A percentile compares a stretch with the other conserved stretches of the same genome.
Conservation (phyloP, 2,888 invertebrate species). For the Crossocerus cetratus region DNA sequence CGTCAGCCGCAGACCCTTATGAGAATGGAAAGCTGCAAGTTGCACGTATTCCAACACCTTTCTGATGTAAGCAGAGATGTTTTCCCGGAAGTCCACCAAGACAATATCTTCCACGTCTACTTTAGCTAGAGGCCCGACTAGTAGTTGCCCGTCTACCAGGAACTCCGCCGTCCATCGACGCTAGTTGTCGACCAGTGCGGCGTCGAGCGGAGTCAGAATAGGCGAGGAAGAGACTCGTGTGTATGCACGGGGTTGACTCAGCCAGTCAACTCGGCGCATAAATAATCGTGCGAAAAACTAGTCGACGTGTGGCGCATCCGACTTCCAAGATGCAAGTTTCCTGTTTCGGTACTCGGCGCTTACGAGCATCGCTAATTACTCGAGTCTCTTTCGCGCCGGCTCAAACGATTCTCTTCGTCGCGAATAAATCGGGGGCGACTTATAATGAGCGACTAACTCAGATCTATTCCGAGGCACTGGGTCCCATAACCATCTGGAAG, state of each 20-base stretch:
- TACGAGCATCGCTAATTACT: constrained; percentile 47
- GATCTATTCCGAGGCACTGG: neutral
- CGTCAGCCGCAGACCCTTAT: too few relatives aligned
- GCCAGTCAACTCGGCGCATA: constrained; percentile 33
- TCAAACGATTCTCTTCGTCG: constrained; percentile 36
- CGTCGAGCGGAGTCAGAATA: constrained; percentile 1
- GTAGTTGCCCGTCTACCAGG: too few relatives aligned
- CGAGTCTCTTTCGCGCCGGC: constrained; percentile 31
- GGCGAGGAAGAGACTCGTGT: neutral
- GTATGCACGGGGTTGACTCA: constrained; percentile 5
- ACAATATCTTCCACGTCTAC: too few relatives aligned
- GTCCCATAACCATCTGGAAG: neutral
- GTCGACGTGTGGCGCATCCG: constrained; percentile 17
- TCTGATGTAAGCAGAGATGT: too few relatives aligned
- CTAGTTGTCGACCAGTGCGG: too few relatives aligned
- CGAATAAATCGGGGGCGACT: constrained; percentile 42
- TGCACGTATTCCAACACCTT: too few relatives aligned
- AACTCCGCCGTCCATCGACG: neutral
- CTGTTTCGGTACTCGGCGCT: constrained; percentile 45
- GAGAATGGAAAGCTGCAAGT: neutral
- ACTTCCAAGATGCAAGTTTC: constrained; percentile 44
- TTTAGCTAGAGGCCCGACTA: too few relatives aligned
- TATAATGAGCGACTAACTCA: constrained; percentile 8
- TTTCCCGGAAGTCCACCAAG: too few relatives aligned
- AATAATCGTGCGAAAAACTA: constrained; percentile 51